These are phyloP conservation scores for Pristionchus exspectatus DNA, from an alignment of 2,888 invertebrate genomes.

Conservation along the genomic window DNA sequence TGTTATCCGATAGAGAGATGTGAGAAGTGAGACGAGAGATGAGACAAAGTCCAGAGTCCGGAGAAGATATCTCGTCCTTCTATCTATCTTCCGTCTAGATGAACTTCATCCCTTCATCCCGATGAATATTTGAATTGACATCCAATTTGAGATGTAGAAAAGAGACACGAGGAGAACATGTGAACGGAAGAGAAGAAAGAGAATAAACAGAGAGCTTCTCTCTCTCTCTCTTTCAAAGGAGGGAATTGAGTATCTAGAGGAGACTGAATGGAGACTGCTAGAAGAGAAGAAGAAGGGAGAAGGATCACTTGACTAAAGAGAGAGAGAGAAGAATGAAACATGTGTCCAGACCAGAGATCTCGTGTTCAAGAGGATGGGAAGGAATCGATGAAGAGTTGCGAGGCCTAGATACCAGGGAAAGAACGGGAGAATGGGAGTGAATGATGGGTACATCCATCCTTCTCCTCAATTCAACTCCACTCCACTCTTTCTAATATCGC, in stretches of 20 bases:
- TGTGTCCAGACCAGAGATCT: conserved; percentile 26
- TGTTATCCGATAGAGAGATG: conserved; percentile 1
- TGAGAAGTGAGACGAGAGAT: conserved; percentile 24
- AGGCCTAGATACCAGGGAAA: neutral
- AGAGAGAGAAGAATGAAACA: neutral
- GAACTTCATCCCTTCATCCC: neutral
- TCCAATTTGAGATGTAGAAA: neutral
- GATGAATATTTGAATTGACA: neutral
- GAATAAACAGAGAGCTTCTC: conserved; percentile 26
- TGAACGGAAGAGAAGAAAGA: conserved; percentile 6
- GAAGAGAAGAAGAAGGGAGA: neutral
- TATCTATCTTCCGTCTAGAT: neutral
- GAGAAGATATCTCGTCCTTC: neutral
- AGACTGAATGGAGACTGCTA: neutral
- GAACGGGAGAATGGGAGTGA: neutral
- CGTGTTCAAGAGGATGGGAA: neutral
- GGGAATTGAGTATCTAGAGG: conserved; percentile 20
- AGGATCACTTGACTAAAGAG: conserved; percentile 27
- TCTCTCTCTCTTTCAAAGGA: neutral
- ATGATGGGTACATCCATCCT: neutral
- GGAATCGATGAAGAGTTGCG: neutral
- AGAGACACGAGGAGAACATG: conserved; percentile 24
- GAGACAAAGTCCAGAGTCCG: conserved; percentile 38
- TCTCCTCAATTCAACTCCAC: neutral
- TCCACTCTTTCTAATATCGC: conserved; percentile 29